These are phyloP conservation scores for Nephrotoma appendiculata DNA, from an alignment of 2,888 invertebrate genomes.

Conservation along the genomic window DNA sequence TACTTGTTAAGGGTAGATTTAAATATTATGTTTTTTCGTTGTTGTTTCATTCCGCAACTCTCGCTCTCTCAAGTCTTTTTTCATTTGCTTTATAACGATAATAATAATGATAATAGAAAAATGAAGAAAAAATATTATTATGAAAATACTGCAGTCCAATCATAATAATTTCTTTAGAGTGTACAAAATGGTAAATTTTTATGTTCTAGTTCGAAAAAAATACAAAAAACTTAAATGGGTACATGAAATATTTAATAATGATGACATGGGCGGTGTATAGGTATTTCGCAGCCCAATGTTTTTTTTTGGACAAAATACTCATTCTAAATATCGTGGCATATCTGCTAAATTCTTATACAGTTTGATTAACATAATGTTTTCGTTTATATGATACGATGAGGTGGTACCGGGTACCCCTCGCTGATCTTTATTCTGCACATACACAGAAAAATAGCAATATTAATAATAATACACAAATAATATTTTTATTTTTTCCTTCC, in stretches of 20 bases:
- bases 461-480: not conserved
- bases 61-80: not conserved
- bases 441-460: not conserved
- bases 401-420: not conserved
- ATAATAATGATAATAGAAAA: not conserved
- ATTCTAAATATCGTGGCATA: not conserved
- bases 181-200: not conserved
- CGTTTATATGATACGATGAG: not conserved
- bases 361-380: not conserved
- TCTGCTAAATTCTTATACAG: not conserved
- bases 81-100: not conserved
- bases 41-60: not conserved
- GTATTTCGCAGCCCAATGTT: not conserved
- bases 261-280: not conserved
- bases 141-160: constrained; percentile 2
- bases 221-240: not conserved
- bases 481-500: not conserved
- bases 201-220: not conserved
- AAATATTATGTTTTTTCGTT: not conserved
- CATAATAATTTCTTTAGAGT: constrained; percentile 1
- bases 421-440: not conserved
- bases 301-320: no score
- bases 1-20: not conserved
- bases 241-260: not conserved
- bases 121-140: not conserved